These are phyloP conservation scores for Habrosyne pyritoides DNA, from an alignment of 2,888 invertebrate species.

Conservation along the genomic window DNA sequence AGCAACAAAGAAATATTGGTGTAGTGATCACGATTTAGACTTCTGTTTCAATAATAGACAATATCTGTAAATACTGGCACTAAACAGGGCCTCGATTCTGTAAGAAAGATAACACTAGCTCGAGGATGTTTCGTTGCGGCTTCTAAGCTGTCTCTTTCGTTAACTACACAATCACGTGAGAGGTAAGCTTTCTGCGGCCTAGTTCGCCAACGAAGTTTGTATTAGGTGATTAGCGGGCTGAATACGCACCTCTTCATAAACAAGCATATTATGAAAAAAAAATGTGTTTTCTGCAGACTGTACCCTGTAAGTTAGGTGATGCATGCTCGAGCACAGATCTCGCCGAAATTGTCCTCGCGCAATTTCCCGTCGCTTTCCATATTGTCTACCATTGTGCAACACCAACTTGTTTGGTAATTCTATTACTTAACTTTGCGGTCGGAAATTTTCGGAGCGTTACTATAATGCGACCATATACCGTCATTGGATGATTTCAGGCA, in stretches of 20 bases:
- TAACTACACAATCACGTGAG: too few relatives aligned
- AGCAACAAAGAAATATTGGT: too few relatives aligned
- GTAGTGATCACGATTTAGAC: too few relatives aligned
- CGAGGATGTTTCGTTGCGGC: too few relatives aligned
- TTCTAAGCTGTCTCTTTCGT: too few relatives aligned
- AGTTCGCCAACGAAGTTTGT: too few relatives aligned
- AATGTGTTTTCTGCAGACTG: conserved; percentile 10
- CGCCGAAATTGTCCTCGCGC: conserved; percentile 79
- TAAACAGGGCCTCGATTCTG: too few relatives aligned
- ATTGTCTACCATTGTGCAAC: conserved; percentile 58
- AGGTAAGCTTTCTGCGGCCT: too few relatives aligned
- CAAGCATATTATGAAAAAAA: conserved; percentile 10
- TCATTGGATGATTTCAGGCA: not conserved
- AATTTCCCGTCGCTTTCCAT: conserved; percentile 80
- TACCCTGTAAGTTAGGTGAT: conserved; percentile 47
- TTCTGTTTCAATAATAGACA: too few relatives aligned
- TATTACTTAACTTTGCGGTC: conserved; percentile 48
- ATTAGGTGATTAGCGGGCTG: too few relatives aligned
- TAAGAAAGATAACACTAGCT: too few relatives aligned
- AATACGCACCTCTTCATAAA: conserved; percentile 34
- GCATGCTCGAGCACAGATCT: conserved; percentile 67
- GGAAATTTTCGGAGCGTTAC: not conserved
- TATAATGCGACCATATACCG: not conserved
- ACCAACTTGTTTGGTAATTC: conserved; percentile 59
- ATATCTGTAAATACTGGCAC: too few relatives aligned